phyloP scores from a whole-genome alignment of 2,797 vertebrate species.

The Diplodus sargus region DNA sequence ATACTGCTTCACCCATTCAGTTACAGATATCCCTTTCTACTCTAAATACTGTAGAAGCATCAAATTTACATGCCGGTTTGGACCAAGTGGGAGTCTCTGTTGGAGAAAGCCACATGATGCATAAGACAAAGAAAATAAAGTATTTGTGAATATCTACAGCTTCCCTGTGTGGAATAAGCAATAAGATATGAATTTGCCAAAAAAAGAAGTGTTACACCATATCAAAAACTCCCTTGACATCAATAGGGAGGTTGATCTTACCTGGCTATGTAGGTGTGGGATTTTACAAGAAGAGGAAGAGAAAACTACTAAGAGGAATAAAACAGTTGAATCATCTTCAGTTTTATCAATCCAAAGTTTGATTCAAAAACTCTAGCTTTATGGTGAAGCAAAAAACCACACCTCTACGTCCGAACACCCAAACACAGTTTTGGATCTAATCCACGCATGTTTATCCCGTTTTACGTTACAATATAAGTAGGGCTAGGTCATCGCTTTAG shows the following conservation, averaged over 20 bases:
- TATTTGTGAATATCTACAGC: constrained; percentile 19
- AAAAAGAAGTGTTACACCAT: neutral
- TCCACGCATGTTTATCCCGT: neutral
- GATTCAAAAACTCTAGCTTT: constrained; percentile 9
- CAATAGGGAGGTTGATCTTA: neutral
- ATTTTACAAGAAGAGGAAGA: neutral
- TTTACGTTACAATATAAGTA: neutral
- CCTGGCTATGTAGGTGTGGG: constrained; percentile 20
- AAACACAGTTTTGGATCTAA: neutral
- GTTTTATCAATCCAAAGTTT: neutral
- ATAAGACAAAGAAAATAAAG: constrained; percentile 16
- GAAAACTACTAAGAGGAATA: neutral
- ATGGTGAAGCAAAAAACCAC: neutral
- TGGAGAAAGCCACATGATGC: constrained; percentile 8
- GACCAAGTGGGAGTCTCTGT: constrained; percentile 16
- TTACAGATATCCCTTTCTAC: constrained; percentile 47
- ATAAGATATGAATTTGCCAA: constrained; percentile 1
- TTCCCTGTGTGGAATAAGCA: constrained; percentile 19
- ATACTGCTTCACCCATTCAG: constrained; percentile 34
- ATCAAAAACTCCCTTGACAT: constrained; percentile 20
- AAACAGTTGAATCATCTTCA: constrained; percentile 11
- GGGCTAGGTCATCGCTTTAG: no score
- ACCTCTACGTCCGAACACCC: neutral
- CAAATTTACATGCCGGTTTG: constrained; percentile 42
- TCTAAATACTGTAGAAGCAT: constrained; percentile 47